Percentiles rank a stretch among this genome's conserved stretches.
phyloP scores from a whole-genome alignment of 2,797 vertebrate genomes.

The Saguinus oedipus region DNA sequence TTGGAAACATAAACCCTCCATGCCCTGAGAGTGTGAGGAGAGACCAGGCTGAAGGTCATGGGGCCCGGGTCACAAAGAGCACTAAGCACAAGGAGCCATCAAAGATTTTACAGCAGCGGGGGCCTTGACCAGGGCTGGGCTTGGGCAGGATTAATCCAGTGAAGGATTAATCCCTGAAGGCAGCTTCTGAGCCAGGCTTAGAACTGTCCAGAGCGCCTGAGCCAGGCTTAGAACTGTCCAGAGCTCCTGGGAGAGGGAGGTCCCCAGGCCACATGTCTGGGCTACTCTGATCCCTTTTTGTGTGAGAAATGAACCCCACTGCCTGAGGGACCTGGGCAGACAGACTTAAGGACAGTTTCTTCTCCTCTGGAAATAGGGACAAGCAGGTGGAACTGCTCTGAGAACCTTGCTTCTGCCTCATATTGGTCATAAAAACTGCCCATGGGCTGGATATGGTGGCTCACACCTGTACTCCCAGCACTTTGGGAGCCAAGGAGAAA shows the following conservation, averaged over 20 bases:
- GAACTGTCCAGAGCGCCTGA: conserved; percentile 83
- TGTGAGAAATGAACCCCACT: background rate
- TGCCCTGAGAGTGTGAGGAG: background rate
- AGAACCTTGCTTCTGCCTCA: background rate
- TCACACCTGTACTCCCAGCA: too few species aligned
- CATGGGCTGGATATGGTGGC: too few species aligned
- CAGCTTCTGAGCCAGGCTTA: conserved; percentile 84
- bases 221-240: background rate
- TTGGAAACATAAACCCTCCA: background rate
- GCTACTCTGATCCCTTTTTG: conserved; percentile 84
- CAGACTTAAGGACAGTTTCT: background rate
- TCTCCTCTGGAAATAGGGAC: background rate
- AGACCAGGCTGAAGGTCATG: background rate
- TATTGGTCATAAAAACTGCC: conserved; percentile 77
- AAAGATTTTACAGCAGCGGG: background rate
- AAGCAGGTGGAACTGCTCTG: background rate
- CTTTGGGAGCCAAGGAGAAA: too few species aligned
- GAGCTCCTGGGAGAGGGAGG: conserved; percentile 83
- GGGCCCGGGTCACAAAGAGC: background rate
- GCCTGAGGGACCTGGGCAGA: background rate
- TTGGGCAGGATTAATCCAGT: background rate
- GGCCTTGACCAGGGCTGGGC: background rate
- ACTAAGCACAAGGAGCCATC: background rate
- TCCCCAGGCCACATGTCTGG: conserved; percentile 84
- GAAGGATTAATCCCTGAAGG: background rate